Percentiles rank a stretch among this genome's conserved stretches.
These are phyloP conservation scores for Portevinia maculata DNA, from an alignment of 2,888 invertebrate species.

Conservation along the genomic window DNA sequence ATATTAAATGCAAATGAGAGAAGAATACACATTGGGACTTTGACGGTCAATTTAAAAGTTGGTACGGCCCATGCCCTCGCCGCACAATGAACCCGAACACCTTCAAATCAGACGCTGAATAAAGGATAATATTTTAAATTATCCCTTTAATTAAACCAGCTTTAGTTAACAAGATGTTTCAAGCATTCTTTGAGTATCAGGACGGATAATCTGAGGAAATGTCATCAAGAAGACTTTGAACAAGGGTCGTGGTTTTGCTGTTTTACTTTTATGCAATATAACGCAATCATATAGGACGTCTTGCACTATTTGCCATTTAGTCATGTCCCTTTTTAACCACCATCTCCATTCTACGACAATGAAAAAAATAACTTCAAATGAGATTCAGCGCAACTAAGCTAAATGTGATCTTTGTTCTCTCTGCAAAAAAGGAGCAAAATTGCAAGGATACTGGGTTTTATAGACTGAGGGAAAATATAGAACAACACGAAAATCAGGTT, in stretches of 20 bases:
- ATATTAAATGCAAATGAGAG: slow-evolving; percentile 50
- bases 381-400: slow-evolving; percentile 12
- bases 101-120: slow-evolving; percentile 15
- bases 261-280: not conserved
- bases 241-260: no score
- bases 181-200: not conserved
- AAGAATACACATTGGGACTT: not conserved
- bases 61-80: not conserved
- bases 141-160: slow-evolving; percentile 30
- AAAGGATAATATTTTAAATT: slow-evolving; percentile 27
- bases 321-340: slow-evolving; percentile 30
- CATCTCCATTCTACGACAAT: slow-evolving; percentile 16
- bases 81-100: not conserved
- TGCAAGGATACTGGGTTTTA: slow-evolving; percentile 30
- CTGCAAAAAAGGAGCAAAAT: not conserved
- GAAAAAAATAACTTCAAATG: slow-evolving; percentile 27
- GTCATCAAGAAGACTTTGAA: no score
- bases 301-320: slow-evolving; percentile 16
- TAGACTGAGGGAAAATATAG: slow-evolving; percentile 5
- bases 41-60: slow-evolving; percentile 11
- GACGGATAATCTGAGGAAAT: no score
- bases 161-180: slow-evolving; percentile 23
- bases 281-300: no score
- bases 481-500: slow-evolving; percentile 24
- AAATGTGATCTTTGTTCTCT: slow-evolving; percentile 4